Evolutionary conservation across 1,140 invertebrate genomes (phyloP), one percentile per base, ranked within the genome.

Genomic region (Periplaneta americana): DNA sequence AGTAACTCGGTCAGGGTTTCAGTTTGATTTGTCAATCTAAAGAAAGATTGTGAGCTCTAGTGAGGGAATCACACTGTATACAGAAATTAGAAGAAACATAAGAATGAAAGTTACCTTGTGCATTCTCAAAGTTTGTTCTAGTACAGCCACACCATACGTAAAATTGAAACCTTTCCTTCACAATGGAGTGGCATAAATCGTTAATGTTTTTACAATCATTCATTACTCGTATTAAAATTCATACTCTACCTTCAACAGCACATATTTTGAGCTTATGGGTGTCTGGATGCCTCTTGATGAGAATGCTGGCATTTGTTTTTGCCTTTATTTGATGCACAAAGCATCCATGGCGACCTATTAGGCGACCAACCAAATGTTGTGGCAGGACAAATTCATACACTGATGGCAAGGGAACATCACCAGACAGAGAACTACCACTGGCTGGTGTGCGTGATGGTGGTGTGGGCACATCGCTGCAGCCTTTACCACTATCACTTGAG

Each of bases 301-400:
- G 88, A 74, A 98, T 93, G 84, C 91, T 93, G 28, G 96, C 94
- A 84, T 93, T 91, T 1, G 95, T 94, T 84, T 93, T 93, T 5
- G 91, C 87, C 86, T 96, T 96, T 75, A 99, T 94, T 84, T 91
- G 91, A 79, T 94, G 93, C 18, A 98, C 93, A 88, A 94, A 95
- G n/a, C 90, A 89, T 32, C 97, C 96, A 84, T 94, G 92, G 84
- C 92, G 92, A 35, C 98, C 97, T 86, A 98, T 98, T 80, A 99
- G 89, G 39, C 93, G 91, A 22, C 97, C 97, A 82, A 97, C 96
- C 75, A 97, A 86, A 74, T 90, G 87, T 84, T 93, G 92, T 15
- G 96, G 95, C 84, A 98, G 93, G 83, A 93, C 90, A 89, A 98
- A 98, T 85, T 98, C 92, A 84, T 94, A 95, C 35, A 89, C 85